A percentile compares a stretch with the other conserved stretches of the same genome.
Evolutionary conservation across 1,140 invertebrate species (phyloP).

Genomic region (Acromyrmex echinatior): DNA sequence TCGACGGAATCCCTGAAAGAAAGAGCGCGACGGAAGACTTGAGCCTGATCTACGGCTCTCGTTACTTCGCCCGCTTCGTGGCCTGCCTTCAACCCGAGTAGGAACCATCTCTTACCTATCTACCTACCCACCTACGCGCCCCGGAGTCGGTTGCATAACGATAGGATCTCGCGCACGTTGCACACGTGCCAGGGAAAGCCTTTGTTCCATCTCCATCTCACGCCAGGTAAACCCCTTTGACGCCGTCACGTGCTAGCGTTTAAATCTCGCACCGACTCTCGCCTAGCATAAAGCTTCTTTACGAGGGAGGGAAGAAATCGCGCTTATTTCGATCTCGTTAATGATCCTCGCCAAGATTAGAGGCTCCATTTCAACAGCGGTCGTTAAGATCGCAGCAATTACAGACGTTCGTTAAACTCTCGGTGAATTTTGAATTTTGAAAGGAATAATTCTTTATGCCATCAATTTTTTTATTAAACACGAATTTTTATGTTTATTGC

Average conservation of each 20-base stretch:
- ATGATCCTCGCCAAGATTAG: conserved; percentile 17
- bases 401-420: not conserved
- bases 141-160: conserved; percentile 51
- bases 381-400: conserved; percentile 6
- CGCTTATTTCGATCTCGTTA: conserved; percentile 43
- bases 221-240: conserved; percentile 51
- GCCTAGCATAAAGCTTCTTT: conserved; percentile 19
- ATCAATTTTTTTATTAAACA: not conserved
- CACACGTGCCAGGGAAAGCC: conserved; percentile 43
- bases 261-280: conserved; percentile 46
- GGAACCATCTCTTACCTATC: conserved; percentile 24
- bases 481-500: conserved; percentile 1
- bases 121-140: conserved; percentile 10
- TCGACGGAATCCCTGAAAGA: conserved; percentile 53
- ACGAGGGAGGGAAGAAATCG: conserved; percentile 7
- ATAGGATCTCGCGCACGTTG: conserved; percentile 60
- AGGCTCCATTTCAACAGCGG: not conserved
- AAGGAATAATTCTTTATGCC: not conserved
- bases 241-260: conserved; percentile 51
- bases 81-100: conserved; percentile 36
- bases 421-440: not conserved
- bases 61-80: conserved; percentile 47
- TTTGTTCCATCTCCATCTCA: conserved; percentile 57
- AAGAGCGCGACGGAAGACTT: conserved; percentile 53
- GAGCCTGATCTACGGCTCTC: conserved; percentile 61